A percentile compares a stretch with the other conserved stretches of the same genome.
Conservation (phyloP, 2,113 vertebrate species). For the Eretmochelys imbricata region DNA sequence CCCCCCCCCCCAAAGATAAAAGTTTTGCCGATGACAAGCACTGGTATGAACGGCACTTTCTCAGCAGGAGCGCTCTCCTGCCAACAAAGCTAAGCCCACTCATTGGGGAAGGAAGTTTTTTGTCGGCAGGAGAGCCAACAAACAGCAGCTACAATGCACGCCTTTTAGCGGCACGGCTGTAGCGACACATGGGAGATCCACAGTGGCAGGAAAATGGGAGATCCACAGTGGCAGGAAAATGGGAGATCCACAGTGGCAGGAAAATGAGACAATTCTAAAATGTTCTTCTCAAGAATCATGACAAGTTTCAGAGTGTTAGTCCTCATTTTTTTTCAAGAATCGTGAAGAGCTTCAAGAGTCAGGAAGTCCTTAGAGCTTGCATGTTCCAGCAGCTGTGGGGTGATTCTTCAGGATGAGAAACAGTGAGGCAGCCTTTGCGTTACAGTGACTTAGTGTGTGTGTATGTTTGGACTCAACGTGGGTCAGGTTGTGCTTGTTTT, state of each 20-base stretch:
- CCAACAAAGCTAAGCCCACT: too few species aligned
- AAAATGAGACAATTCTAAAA: not conserved
- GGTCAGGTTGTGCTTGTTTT: not conserved
- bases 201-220: not conserved
- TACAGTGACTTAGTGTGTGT: not conserved
- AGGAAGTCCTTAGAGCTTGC: not conserved
- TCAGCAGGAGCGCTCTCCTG: too few species aligned
- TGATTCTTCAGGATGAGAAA: not conserved
- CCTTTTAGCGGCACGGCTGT: too few species aligned
- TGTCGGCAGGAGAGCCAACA: too few species aligned
- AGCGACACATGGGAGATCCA: not conserved
- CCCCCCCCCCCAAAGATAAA: too few species aligned
- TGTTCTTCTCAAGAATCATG: accelerated
- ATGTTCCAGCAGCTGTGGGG: not conserved
- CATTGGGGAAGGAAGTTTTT: too few species aligned
- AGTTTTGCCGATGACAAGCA: too few species aligned
- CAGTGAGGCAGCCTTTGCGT: accelerated
- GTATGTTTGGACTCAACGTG: not conserved
- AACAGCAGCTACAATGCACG: too few species aligned
- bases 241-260: not conserved
- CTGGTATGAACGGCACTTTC: too few species aligned
- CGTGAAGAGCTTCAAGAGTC: accelerated
- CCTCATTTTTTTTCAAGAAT: too few species aligned
- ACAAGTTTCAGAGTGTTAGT: too few species aligned
- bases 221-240: not conserved